Evolutionary conservation across 1,140 invertebrate species (phyloP), one percentile per base, ranked within the genome.

Genomic region (Neodiprion virginianus): DNA sequence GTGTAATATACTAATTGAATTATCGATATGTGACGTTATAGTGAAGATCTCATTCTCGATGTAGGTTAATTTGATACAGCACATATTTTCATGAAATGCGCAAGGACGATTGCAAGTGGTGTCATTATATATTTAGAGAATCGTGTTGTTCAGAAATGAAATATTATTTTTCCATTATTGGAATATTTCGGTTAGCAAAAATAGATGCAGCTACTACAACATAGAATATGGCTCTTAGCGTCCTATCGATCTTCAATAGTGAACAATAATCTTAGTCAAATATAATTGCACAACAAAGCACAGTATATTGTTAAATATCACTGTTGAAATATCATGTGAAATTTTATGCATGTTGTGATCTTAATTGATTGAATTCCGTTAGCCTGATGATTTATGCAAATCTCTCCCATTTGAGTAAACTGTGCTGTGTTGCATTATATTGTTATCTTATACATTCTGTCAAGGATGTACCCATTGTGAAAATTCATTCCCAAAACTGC

Each of bases 161-260:
- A 14, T 61, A 61, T 14, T 61, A 61, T 61, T 61, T 61, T 61
- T 61, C 11, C 53, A 17, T 61, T 7, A 61, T 3, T 8, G 53
- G 11, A 8, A 61, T 17, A 40, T 40, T 40, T 1, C 28, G 28
- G 28, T 40, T 40, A 40, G 28, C 28, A 40, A 40, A 11, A 61
- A 61, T 17, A 12, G 53, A 61, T 61, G 53, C 53, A 61, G 53
- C n/a, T 61, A 40, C 28, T 40, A 61, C 53, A 5, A 11, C 53
- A 61, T 61, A 61, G n/a, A 61, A 61, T 61, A 61, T 61, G 53
- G n/a, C 53, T 61, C n/a, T 61, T 61, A 17, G 53, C 53, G n/a
- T 61, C n/a, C 53, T 61, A 8, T 61, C 8, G 53, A 61, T 61
- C 8, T 61, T 61, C 53, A 17, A 17, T 61, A 61, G 53, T 61